Evolutionary conservation across 2,113 vertebrate genomes (phyloP).

Genomic region (Urocitellus parryii): DNA sequence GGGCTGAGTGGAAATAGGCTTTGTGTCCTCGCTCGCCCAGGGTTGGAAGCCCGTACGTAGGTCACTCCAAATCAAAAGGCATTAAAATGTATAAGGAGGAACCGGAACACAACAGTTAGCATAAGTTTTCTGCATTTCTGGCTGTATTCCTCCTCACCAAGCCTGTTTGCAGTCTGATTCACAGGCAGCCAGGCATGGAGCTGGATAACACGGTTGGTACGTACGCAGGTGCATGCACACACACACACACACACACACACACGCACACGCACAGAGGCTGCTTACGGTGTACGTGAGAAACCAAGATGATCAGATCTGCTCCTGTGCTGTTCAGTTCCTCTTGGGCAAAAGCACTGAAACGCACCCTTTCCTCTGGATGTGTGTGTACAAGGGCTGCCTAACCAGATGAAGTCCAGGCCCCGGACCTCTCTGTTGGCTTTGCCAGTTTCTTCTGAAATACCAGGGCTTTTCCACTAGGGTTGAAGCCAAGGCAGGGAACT

Average conservation of each 20-base stretch:
- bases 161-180: conserved; percentile 32
- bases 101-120: conserved; percentile 24
- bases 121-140: conserved; percentile 26
- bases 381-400: neutral
- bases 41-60: conserved; percentile 2
- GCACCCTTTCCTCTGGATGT: neutral
- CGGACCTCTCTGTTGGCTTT: neutral
- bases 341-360: neutral
- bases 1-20: neutral
- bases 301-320: neutral
- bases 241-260: no score
- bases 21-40: neutral
- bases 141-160: neutral
- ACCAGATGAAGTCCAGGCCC: neutral
- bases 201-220: neutral
- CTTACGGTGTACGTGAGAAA: neutral
- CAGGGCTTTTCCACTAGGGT: conserved; percentile 31
- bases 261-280: neutral
- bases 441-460: conserved; percentile 65
- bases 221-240: accelerated
- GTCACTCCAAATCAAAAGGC: conserved; percentile 48
- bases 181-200: neutral
- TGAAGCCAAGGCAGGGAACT: conserved; percentile 70
- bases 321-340: neutral
- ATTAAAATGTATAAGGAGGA: neutral